Evolutionary conservation across 1,140 invertebrate genomes (phyloP), one percentile per base, ranked within the genome.

Genomic region (Temnothorax longispinosus): DNA sequence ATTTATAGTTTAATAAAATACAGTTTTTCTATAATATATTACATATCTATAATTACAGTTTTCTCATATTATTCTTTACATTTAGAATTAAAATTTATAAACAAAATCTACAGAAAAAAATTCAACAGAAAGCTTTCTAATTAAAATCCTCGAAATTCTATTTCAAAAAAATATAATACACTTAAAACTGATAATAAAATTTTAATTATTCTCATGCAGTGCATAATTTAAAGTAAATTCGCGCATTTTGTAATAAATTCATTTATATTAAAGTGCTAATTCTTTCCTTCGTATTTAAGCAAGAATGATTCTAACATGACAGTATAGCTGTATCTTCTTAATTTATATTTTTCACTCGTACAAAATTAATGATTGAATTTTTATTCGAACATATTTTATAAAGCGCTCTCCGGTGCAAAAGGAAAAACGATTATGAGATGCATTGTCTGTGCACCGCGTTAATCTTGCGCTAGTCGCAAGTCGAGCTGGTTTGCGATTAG

Each of bases 401-500:
- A 32, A 77, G 2, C 15, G 13, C 38, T 6, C 21, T n/a, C 50
- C 41, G 47, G 11, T n/a, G 47, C n/a, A 13, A 65, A 4, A 52
- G 10, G 15, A 69, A 69, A 27, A 69, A 27, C 5, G 5, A 56
- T 27, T 50, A n/a, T 6, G 10, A 81, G 47, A 81, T 69, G 64
- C 50, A 69, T 54, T 44, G 62, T 78, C 5, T 11, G 15, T 62
- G 18, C 44, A 54, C 0, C 21, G 32, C 8, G 13, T 13, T 80
- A 80, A 80, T 80, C 32, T 52, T 62, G 27, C 15, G 41, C 21
- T 47, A 32, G 41, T 76, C 38, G 44, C 50, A 69, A 71, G 21
- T 71, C 27, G 38, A 80, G 60, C 50, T 71, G 41, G 21, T 5
- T 44, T 3, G 52, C 27, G 80, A 82, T 72, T 60, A 72, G 52